phyloP scores from a whole-genome alignment of 2,797 vertebrate genomes.

The Picus viridis region DNA sequence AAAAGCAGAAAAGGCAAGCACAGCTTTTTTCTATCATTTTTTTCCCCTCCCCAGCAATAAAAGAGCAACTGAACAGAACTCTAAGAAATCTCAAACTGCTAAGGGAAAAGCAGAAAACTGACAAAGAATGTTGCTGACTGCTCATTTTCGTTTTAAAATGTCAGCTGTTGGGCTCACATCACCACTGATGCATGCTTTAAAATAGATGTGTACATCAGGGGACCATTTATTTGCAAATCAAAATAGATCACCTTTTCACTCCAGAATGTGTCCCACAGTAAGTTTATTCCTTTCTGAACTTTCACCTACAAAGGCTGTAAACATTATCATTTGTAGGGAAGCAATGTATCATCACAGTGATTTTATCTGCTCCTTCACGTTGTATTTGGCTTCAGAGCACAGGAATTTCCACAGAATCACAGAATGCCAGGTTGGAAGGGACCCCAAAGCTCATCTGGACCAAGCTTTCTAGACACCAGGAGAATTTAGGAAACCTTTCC shows the following conservation, averaged over 20 bases:
- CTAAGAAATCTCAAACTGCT: background rate
- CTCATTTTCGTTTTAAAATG: conserved; percentile 15
- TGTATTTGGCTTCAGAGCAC: background rate
- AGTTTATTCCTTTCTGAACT: conserved; percentile 5
- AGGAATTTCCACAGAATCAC: background rate
- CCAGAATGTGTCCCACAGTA: background rate
- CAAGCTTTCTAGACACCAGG: too few relatives aligned
- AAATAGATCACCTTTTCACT: background rate
- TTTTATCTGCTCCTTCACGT: background rate
- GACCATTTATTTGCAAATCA: conserved; percentile 18
- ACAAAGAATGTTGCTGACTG: conserved; percentile 28
- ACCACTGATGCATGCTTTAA: conserved; percentile 25
- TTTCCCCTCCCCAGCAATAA: background rate
- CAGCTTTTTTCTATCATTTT: background rate
- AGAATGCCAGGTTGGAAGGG: too few relatives aligned
- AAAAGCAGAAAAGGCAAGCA: background rate
- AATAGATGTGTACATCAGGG: conserved; percentile 9
- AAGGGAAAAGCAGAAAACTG: conserved; percentile 10
- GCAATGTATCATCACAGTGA: background rate
- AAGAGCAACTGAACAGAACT: conserved; percentile 11
- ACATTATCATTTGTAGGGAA: conserved; percentile 3
- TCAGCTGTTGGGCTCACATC: conserved; percentile 12
- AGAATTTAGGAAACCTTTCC: background rate
- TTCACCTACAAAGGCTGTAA: background rate
- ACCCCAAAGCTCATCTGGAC: too few relatives aligned